Evolutionary conservation across 2,888 invertebrate species (phyloP).

Genomic region (Oligia latruncula): DNA sequence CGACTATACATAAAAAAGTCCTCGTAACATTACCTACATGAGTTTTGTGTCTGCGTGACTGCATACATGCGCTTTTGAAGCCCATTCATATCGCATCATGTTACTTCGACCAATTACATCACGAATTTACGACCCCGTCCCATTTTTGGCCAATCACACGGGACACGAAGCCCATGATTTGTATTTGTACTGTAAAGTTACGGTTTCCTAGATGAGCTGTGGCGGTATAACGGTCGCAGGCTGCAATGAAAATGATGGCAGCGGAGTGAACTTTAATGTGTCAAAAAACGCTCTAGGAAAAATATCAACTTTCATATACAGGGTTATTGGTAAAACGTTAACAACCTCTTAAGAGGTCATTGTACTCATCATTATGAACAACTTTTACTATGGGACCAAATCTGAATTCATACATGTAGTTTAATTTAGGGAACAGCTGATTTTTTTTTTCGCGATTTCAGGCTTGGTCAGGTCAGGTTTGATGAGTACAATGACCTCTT

Average conservation of each 20-base stretch:
- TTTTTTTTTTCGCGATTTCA: no score
- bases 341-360: no score
- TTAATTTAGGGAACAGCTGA: no score
- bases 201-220: not conserved
- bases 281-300: not conserved
- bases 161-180: not conserved
- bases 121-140: slow-evolving; percentile 8
- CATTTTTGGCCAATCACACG: not conserved
- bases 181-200: not conserved
- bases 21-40: not conserved
- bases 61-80: not conserved
- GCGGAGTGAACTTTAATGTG: not conserved
- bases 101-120: slow-evolving; percentile 8
- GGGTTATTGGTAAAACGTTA: no score
- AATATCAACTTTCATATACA: not conserved
- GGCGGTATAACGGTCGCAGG: no score
- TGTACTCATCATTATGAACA: no score
- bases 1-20: not conserved
- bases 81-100: not conserved
- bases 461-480: no score
- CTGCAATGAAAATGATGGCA: not conserved
- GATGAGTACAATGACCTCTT: no score
- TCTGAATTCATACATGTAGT: no score
- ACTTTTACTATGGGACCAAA: no score
- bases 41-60: not conserved